These are phyloP conservation scores for Desoria tigrina DNA, from an alignment of 2,888 invertebrate species.

Conservation along the genomic window DNA sequence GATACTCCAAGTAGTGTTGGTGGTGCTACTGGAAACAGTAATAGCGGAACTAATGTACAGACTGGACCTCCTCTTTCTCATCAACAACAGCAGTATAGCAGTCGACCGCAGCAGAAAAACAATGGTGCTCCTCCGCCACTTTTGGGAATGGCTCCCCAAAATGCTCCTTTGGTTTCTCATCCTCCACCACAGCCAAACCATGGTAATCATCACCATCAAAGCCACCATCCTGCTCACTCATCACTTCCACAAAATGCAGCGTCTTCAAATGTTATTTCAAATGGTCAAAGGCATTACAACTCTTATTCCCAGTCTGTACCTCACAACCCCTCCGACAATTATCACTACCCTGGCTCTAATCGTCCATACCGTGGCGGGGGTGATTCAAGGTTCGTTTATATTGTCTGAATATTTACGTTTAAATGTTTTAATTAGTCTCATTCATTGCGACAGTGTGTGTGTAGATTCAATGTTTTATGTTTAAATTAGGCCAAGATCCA, in stretches of 20 bases:
- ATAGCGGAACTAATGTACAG: slow-evolving; percentile 6
- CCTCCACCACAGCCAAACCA: slow-evolving; percentile 21
- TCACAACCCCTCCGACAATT: slow-evolving; percentile 34
- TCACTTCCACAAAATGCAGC: slow-evolving; percentile 13
- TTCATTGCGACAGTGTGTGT: neutral
- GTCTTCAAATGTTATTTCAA: slow-evolving; percentile 15
- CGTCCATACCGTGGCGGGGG: slow-evolving; percentile 38
- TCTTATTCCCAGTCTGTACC: slow-evolving; percentile 44
- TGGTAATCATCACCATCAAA: slow-evolving; percentile 42
- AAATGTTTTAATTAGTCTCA: neutral
- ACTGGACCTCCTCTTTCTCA: slow-evolving; percentile 19
- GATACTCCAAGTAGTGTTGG: slow-evolving; percentile 31
- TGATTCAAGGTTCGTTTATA: slow-evolving; percentile 44
- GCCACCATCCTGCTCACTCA: slow-evolving; percentile 33
- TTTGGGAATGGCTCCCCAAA: slow-evolving; percentile 43
- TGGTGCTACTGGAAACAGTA: slow-evolving; percentile 21
- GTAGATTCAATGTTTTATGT: neutral
- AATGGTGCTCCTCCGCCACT: slow-evolving; percentile 44
- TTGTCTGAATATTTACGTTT: too few species aligned
- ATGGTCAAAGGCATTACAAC: slow-evolving; percentile 30
- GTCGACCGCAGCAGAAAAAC: slow-evolving; percentile 37
- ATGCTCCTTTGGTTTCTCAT: slow-evolving; percentile 34
- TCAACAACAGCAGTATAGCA: slow-evolving; percentile 32
- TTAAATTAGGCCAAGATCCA: slow-evolving; percentile 49
- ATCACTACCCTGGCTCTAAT: slow-evolving; percentile 33